phyloP scores from a whole-genome alignment of 30 jellyfish, hydroid and myxozoan genomes.

The Morbakka virulenta region DNA sequence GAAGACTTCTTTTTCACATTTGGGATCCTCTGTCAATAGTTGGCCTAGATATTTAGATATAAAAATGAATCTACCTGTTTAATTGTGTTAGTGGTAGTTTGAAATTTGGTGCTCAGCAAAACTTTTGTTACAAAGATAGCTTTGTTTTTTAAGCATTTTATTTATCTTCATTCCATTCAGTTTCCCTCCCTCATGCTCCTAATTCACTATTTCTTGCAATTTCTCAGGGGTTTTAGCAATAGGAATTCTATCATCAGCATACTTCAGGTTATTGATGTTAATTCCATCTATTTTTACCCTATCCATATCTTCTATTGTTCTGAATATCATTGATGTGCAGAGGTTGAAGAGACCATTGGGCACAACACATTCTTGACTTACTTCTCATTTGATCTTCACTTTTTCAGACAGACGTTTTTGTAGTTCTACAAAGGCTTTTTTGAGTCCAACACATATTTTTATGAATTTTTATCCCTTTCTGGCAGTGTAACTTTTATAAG shows the following conservation, averaged over 20 bases:
- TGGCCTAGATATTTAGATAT: conserved; percentile 4
- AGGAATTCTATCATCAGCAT: conserved; percentile 14
- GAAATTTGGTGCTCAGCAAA: conserved; percentile 7
- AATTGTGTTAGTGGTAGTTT: background rate
- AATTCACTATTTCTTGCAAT: conserved; percentile 21
- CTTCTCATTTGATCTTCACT: conserved; percentile 7
- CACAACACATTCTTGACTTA: conserved; percentile 23
- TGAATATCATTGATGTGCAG: background rate
- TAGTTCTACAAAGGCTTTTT: conserved; percentile 4
- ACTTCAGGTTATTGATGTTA: conserved; percentile 9
- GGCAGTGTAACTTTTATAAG: too few species aligned
- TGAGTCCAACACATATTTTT: background rate
- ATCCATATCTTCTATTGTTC: conserved; percentile 16
- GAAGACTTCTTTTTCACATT: conserved; percentile 1
- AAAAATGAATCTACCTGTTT: background rate
- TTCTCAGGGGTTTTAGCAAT: conserved; percentile 3
- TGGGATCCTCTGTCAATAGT: conserved; percentile 11
- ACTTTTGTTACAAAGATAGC: conserved; percentile 9
- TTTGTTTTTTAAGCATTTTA: background rate
- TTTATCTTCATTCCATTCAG: conserved; percentile 25
- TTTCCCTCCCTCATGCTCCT: conserved; percentile 6
- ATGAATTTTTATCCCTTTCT: background rate
- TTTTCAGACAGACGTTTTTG: background rate
- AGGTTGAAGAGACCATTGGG: background rate
- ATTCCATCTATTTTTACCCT: background rate